Percentiles rank a stretch among this genome's conserved stretches.
Evolutionary conservation across 1,140 invertebrate genomes (phyloP).

Genomic region (Cryptotermes secundus): DNA sequence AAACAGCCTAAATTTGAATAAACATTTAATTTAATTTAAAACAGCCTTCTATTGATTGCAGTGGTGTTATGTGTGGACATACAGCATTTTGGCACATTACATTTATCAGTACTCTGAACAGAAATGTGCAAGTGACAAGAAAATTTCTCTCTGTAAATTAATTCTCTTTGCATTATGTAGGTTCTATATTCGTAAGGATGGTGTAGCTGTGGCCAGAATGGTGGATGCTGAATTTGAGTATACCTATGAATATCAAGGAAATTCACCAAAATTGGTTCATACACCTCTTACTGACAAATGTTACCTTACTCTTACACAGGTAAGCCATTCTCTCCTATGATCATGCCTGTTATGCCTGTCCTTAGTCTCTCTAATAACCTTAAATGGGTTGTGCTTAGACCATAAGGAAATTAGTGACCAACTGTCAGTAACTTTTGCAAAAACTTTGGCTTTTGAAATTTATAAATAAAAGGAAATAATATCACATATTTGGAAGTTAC

Average conservation of each 20-base stretch:
- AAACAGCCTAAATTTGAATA: no score
- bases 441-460: no score
- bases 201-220: slow-evolving; percentile 65
- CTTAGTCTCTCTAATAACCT: background rate
- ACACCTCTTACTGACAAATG: slow-evolving; percentile 94
- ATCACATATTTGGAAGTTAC: no score
- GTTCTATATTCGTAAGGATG: slow-evolving; percentile 57
- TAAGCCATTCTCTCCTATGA: slow-evolving; percentile 37
- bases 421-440: no score
- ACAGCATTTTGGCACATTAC: no score
- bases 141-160: no score
- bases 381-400: background rate
- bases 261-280: slow-evolving; percentile 85
- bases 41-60: no score
- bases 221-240: slow-evolving; percentile 93
- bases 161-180: slow-evolving; percentile 40
- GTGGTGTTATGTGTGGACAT: no score
- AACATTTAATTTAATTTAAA: no score
- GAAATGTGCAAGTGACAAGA: no score
- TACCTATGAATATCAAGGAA: slow-evolving; percentile 97
- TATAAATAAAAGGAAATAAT: no score
- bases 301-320: slow-evolving; percentile 92
- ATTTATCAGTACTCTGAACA: no score
- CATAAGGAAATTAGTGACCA: background rate
- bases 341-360: slow-evolving; percentile 26